Evolutionary conservation across 2,888 invertebrate species (phyloP).

Genomic region (Kuschelorhynchus macadamiae): DNA sequence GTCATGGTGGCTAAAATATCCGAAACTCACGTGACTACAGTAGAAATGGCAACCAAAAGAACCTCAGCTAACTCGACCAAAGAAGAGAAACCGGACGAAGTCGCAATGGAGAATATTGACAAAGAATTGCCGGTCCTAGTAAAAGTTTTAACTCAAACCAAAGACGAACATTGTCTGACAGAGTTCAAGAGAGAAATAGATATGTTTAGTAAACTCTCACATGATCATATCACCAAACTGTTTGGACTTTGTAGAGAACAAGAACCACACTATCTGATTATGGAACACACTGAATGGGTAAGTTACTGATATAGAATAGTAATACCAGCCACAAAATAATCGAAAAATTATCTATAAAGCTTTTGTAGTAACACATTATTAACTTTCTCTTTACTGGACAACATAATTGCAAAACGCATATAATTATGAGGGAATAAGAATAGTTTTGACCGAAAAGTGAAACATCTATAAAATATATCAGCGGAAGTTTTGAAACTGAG

Average conservation of each 20-base stretch:
- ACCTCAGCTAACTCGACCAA: slow-evolving; percentile 52
- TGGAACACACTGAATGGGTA: slow-evolving; percentile 96
- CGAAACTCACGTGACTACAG: slow-evolving; percentile 57
- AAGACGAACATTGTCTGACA: slow-evolving; percentile 82
- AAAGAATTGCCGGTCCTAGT: slow-evolving; percentile 76
- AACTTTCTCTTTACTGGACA: too few relatives aligned
- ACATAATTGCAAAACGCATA: too few relatives aligned
- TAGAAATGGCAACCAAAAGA: slow-evolving; percentile 57
- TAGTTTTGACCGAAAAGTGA: too few relatives aligned
- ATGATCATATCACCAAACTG: slow-evolving; percentile 84
- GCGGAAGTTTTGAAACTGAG: too few relatives aligned
- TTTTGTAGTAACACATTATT: too few relatives aligned
- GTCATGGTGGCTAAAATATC: slow-evolving; percentile 82
- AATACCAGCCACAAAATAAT: too few relatives aligned
- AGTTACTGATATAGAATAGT: too few relatives aligned
- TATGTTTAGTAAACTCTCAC: slow-evolving; percentile 85
- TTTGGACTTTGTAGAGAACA: slow-evolving; percentile 86
- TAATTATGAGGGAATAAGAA: too few relatives aligned
- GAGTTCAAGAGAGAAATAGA: slow-evolving; percentile 94
- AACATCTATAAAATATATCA: too few relatives aligned
- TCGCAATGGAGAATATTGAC: slow-evolving; percentile 62
- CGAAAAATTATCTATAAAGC: too few relatives aligned
- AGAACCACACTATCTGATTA: slow-evolving; percentile 90
- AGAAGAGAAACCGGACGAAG: slow-evolving; percentile 47
- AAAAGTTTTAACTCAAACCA: slow-evolving; percentile 82